Conservation (phyloP, 2,797 vertebrate species). For the Nannoperca australis region DNA sequence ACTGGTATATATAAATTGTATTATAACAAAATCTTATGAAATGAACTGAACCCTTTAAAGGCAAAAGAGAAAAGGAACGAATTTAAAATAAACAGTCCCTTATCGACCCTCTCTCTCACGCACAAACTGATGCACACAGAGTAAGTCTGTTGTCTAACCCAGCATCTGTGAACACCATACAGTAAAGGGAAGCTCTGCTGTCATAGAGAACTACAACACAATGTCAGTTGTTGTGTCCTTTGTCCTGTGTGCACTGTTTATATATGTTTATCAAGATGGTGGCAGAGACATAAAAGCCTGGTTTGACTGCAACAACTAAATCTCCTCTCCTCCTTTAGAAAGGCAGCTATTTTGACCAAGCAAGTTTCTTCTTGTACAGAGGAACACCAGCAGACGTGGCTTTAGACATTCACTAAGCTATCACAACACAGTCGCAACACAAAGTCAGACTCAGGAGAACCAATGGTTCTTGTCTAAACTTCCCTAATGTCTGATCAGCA, state of each 20-base stretch:
- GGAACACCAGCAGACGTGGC: conserved; percentile 69
- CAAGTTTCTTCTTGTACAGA: conserved; percentile 77
- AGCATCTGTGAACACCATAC: conserved; percentile 35
- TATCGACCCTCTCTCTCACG: conserved; percentile 27
- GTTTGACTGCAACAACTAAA: conserved; percentile 52
- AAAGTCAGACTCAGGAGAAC: conserved; percentile 40
- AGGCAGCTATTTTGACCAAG: conserved; percentile 57
- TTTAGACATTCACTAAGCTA: conserved; percentile 53
- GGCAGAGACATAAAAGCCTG: conserved; percentile 65
- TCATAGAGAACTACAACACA: conserved; percentile 55
- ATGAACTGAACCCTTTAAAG: conserved; percentile 3
- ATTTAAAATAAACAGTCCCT: conserved; percentile 28
- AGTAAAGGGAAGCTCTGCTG: conserved; percentile 47
- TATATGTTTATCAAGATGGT: conserved; percentile 74
- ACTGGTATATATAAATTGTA: not conserved
- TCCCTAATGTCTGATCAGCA: conserved; percentile 70
- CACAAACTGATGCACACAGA: conserved; percentile 35
- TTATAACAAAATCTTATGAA: not conserved
- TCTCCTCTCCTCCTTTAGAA: conserved; percentile 57
- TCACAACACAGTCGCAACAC: conserved; percentile 55
- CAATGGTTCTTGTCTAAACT: conserved; percentile 69
- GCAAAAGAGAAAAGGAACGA: not conserved
- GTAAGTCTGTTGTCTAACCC: conserved; percentile 61
- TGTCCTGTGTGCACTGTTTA: conserved; percentile 68
- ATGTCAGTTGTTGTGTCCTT: conserved; percentile 63